A percentile compares a stretch with the other conserved stretches of the same genome.
Conservation (phyloP, 2,113 vertebrate genomes). For the Megaceryle maxima region DNA sequence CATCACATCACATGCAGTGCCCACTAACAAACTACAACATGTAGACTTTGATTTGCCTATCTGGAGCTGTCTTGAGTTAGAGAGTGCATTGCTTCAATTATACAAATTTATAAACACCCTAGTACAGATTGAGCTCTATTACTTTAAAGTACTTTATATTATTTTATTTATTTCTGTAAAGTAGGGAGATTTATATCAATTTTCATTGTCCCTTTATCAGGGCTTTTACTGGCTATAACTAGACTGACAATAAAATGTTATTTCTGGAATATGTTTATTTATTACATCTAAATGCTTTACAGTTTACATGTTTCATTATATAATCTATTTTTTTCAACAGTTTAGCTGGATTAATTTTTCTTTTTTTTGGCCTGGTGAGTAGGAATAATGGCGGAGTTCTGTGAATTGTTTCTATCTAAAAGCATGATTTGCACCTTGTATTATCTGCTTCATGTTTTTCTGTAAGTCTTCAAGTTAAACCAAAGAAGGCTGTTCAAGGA, state of each 20-base stretch:
- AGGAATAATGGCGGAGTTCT: background rate
- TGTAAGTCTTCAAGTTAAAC: background rate
- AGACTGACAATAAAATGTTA: background rate
- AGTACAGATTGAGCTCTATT: background rate
- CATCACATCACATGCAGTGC: background rate
- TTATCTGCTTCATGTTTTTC: background rate
- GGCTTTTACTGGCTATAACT: background rate
- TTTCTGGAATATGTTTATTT: background rate
- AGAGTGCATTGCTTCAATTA: background rate
- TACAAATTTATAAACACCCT: background rate
- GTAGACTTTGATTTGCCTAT: background rate
- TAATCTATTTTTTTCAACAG: background rate
- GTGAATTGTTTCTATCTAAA: background rate
- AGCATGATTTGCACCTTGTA: background rate
- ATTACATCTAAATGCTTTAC: background rate
- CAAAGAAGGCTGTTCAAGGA: background rate
- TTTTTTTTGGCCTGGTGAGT: background rate
- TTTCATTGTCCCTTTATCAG: background rate
- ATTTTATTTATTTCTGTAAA: background rate
- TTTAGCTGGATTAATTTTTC: background rate
- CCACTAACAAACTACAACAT: background rate
- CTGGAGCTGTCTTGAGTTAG: background rate
- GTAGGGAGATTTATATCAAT: background rate
- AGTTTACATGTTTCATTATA: background rate
- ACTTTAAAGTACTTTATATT: background rate